These are phyloP conservation scores for Lycocerus yunnanus DNA, from an alignment of 2,888 invertebrate genomes.

Conservation along the genomic window DNA sequence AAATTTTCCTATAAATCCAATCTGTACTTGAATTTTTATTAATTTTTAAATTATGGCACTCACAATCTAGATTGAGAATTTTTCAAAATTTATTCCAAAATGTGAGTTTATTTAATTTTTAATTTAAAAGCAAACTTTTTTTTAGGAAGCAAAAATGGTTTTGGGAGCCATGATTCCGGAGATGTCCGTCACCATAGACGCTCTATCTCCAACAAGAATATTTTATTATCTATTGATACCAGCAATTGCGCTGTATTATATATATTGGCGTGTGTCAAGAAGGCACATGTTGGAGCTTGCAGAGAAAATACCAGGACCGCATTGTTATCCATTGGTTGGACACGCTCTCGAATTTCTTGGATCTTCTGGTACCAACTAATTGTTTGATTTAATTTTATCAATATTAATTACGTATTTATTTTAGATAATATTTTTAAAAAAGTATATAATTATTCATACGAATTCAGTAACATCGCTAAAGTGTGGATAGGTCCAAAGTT, in stretches of 20 bases:
- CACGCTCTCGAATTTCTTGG: conserved; percentile 77
- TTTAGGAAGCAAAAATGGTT: not conserved
- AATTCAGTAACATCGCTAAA: conserved; percentile 65
- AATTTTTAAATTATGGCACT: no score
- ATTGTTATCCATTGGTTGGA: conserved; percentile 73
- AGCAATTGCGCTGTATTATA: conserved; percentile 7
- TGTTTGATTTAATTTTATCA: not conserved
- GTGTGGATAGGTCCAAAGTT: conserved; percentile 80
- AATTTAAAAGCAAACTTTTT: not conserved
- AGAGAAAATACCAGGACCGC: conserved; percentile 73
- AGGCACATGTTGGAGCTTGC: conserved; percentile 73
- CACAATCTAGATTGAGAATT: no score
- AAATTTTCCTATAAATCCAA: no score
- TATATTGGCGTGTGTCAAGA: conserved; percentile 69
- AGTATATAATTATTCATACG: conserved; percentile 60
- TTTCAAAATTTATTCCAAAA: no score
- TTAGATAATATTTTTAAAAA: conserved; percentile 73
- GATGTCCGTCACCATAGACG: not conserved
- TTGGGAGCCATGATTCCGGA: not conserved
- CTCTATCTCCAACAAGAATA: not conserved
- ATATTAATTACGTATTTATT: conserved; percentile 32
- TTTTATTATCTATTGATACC: conserved; percentile 20
- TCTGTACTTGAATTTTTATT: no score
- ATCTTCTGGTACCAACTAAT: conserved; percentile 66
- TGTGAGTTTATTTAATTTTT: no score